Percentiles rank a stretch among this genome's conserved stretches.
These are phyloP conservation scores for Chrysina gloriosa DNA, from an alignment of 2,888 invertebrate species.

Conservation along the genomic window DNA sequence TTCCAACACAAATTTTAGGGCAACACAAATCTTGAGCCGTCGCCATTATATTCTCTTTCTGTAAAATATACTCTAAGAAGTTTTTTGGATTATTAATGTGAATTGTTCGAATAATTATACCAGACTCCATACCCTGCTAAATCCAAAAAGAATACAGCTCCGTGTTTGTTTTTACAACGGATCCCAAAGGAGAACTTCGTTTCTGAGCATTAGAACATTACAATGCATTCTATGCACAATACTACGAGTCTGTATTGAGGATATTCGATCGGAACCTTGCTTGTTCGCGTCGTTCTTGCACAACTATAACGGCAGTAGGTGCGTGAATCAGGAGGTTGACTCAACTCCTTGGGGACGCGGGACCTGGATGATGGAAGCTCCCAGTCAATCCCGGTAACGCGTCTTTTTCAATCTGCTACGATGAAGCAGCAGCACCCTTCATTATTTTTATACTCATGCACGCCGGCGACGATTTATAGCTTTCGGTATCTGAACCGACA, in stretches of 20 bases:
- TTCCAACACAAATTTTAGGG: too few species aligned
- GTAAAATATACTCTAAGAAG: too few species aligned
- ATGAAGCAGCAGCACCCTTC: constrained; percentile 59
- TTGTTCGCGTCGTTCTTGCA: constrained; percentile 47
- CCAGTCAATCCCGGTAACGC: constrained; percentile 64
- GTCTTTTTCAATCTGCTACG: constrained; percentile 64
- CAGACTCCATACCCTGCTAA: neutral
- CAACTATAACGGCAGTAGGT: constrained; percentile 49
- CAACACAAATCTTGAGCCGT: too few species aligned
- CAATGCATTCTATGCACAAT: constrained; percentile 40
- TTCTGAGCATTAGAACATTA: constrained; percentile 35
- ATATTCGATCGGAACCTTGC: constrained; percentile 41
- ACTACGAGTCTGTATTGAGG: constrained; percentile 38
- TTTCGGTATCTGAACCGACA: constrained; percentile 41
- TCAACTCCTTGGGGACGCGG: constrained; percentile 60
- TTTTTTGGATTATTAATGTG: too few species aligned
- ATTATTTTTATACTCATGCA: constrained; percentile 55
- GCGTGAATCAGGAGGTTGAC: constrained; percentile 59
- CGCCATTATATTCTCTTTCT: too few species aligned
- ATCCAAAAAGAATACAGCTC: neutral
- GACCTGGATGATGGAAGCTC: constrained; percentile 63
- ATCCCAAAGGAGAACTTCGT: constrained; percentile 26
- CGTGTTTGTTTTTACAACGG: constrained; percentile 18
- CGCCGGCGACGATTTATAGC: constrained; percentile 49
- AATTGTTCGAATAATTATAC: neutral